A percentile compares a stretch with the other conserved stretches of the same genome.
Conservation (phyloP, 2,797 vertebrate species). For the Threskiornis aethiopicus region DNA sequence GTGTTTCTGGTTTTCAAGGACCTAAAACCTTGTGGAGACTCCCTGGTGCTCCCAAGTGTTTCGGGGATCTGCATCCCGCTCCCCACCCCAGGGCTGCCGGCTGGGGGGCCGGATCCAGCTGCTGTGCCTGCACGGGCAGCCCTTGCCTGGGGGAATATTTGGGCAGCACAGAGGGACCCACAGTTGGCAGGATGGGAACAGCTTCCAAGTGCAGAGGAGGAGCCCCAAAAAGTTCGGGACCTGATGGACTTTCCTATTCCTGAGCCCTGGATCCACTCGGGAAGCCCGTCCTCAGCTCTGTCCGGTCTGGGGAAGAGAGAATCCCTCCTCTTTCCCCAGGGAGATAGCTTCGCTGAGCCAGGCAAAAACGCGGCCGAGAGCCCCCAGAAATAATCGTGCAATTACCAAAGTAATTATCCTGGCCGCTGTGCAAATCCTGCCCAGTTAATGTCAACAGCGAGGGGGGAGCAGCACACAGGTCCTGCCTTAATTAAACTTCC, state of each 20-base stretch:
- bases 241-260: not conserved
- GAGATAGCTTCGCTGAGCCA: not conserved
- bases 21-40: not conserved
- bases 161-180: not conserved
- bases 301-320: not conserved
- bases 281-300: not conserved
- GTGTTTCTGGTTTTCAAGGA: not conserved
- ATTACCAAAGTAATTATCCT: not conserved
- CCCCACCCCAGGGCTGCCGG: not conserved
- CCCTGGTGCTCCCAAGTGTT: rapidly evolving
- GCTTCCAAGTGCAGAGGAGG: not conserved
- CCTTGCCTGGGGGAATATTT: not conserved
- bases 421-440: not conserved
- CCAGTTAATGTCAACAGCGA: not conserved
- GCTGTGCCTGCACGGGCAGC: not conserved
- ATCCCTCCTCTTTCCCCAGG: not conserved
- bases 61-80: not conserved
- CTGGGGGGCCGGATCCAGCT: not conserved
- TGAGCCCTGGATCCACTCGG: rapidly evolving
- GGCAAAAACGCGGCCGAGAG: not conserved
- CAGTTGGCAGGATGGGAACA: not conserved
- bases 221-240: not conserved
- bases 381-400: not conserved
- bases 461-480: rapidly evolving
- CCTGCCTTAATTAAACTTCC: not conserved